Evolutionary conservation across 2,113 vertebrate genomes (phyloP), one percentile per base, ranked within the genome.

Genomic region (Trichomycterus rosablanca): DNA sequence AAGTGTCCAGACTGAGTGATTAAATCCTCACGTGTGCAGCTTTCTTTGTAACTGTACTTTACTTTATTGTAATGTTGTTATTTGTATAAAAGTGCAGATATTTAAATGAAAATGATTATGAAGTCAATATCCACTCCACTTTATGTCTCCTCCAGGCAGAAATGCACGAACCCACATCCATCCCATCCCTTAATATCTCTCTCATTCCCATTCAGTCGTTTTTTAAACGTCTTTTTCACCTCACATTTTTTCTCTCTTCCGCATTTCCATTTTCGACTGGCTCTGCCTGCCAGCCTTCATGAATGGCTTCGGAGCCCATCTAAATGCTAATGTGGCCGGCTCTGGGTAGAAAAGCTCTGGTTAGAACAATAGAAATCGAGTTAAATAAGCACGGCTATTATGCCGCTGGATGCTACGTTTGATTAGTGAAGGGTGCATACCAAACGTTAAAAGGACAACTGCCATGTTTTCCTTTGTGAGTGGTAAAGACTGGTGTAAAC

Each of bases 321-420:
- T 74, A 71, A 74, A 71, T 74, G 68, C 73, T 68, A 74, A 71
- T 71, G 63, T 23, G 18, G 24, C n/a, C 22, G 4, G 52, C 35
- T 44, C 18, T 22, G 30, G 18, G 35, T 56, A 55, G 59, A 35
- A 3, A 12, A 52, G 50, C 22, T 52, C 40, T 44, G 45, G 23
- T 34, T 16, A 59, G 56, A 55, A 70, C 34, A 65, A 65, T 55
- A 35, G 14, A 48, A 32, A 54, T 5, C 18, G 35, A 60, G 50
- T 23, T 18, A 54, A 59, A 59, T 24, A 60, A 55, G 40, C 49
- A 43, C 42, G 43, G 42, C 14, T 62, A 43, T 65, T 60, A 70
- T 26, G 26, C 28, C 26, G 45, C 18, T 40, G 28, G 23, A 48
- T 61, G 23, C 22, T 12, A 60, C 46, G 44, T 34, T 55, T 55